Evolutionary conservation across 2,888 invertebrate genomes (phyloP), one percentile per base, ranked within the genome.

Genomic region (Drosophila paracracens): DNA sequence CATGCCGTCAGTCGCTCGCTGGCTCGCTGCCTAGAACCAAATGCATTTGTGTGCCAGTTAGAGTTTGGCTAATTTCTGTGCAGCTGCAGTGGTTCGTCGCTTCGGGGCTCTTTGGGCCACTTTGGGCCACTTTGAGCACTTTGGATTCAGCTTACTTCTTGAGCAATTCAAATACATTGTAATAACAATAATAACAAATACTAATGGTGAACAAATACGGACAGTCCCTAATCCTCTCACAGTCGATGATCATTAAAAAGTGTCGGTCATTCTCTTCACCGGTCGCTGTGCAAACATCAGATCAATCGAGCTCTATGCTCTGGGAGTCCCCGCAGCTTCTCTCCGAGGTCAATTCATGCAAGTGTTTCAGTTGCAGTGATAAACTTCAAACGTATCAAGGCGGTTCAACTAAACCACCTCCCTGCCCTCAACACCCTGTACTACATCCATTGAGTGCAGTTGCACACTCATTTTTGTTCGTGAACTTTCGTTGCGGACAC

Each of bases 111-210:
- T 72, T 67, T 60, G 63, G 70, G 74, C 67, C 65, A 68, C 79
- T 68, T 77, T 64, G 48, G 76, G 75, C 73, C 77, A 65, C 76
- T 76, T 77, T 77, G 76, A 76, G 79, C 76, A 73, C 76, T 70
- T 70, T 70, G 69, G 54, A 21, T 52, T 38, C 65, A 38, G 64
- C 79, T 76, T 70, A 74, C 81, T 74, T 82, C 88, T 85, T 89
- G 80, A 84, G 89, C 89, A 91, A 91, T 92, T 91, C 90, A 90
- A 92, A 91, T 91, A 91, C 90, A 80, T 91, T 86, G 91, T 86
- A 91, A 91, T 89, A 91, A 91, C 84, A 91, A 91, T 88, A 88
- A 90, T 90, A 88, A 88, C 88, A 90, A 91, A 88, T 88, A 90
- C 92, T 90, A 91, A 91, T 91, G 90, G 89, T 89, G 83, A 82